phyloP scores from a whole-genome alignment of 2,113 vertebrate genomes.

The Anguilla rostrata region DNA sequence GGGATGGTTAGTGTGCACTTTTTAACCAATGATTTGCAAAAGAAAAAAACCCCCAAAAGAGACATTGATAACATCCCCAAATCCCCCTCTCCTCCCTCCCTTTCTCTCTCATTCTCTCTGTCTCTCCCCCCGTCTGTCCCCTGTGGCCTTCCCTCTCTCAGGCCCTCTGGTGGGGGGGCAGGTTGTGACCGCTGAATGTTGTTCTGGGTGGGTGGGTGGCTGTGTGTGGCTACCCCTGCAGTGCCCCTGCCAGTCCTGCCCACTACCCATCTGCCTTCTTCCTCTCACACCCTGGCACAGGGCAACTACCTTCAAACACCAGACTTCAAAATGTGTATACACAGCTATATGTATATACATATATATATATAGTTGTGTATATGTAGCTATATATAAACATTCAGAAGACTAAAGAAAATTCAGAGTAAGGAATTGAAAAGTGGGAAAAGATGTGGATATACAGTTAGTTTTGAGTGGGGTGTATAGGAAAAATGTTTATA shows the following conservation, averaged over 20 bases:
- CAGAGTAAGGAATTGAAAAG: not conserved
- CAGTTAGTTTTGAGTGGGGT: conserved; percentile 62
- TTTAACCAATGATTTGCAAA: not conserved
- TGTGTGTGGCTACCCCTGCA: conserved; percentile 25
- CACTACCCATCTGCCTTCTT: not conserved
- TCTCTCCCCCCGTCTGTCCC: not conserved
- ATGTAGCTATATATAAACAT: conserved; percentile 43
- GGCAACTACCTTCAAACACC: conserved; percentile 41
- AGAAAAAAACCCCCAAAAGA: not conserved
- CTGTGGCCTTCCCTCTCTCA: not conserved
- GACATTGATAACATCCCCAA: not conserved
- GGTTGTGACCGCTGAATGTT: conserved; percentile 30
- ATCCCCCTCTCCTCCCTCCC: not conserved
- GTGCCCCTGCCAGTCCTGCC: conserved; percentile 29
- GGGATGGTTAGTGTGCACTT: not conserved
- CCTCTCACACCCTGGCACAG: conserved; percentile 43
- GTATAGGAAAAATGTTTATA: conserved; percentile 73
- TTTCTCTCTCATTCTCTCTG: not conserved
- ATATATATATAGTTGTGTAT: conserved; percentile 24
- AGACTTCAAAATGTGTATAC: conserved; percentile 45
- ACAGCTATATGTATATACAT: conserved; percentile 21
- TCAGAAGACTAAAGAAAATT: conserved; percentile 10
- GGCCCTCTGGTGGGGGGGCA: conserved; percentile 16
- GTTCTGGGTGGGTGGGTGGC: conserved; percentile 26
- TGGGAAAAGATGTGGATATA: conserved; percentile 50